Base-by-base conservation (phyloP, 2,888 invertebrate species). In the Leptogaster cylindrica region DNA sequence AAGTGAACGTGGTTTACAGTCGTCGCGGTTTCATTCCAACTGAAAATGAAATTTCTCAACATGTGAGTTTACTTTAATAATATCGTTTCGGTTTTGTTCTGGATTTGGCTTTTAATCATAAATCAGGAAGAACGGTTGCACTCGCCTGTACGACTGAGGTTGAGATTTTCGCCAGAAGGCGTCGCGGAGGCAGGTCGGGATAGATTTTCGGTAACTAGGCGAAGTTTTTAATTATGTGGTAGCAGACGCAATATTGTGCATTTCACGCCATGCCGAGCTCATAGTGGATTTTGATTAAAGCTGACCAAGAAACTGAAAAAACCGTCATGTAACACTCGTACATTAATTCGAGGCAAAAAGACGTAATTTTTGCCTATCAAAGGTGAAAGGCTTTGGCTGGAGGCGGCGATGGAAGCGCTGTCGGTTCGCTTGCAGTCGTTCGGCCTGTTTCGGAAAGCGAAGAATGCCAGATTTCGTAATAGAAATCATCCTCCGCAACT, bases 1-100 rank as follows among this genome's bases (percentile, higher is more conserved):
- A 69, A 69, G 69, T 69, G 69, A 69, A 69, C 69, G 69, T 69
- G 67, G 61, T 68, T 61, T 64, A 23, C 33, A 50, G 58, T 63
- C 51, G 58, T 66, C 63, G 52, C 68, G 66, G 63, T 68, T 66
- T 66, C 31, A 23, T 61, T 52, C 12, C 25, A 20, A 55, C 5
- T 44, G 23, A 64, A 64, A 64, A 64, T 69, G 69, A 69, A 69
- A 69, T 67, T 67, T 65, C 44, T 67, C 65, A 69, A 65, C 69
- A 69, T 69, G 69, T 69, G 69, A 69, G 69, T 69, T 23, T 8
- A 51, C 12, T 51, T 64, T 55, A 33, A 41, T 5, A 8, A 8
- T 46, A 25, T 8, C 25, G 23, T 48, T 48, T 48, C 27, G 48
- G 18, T 25, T 61, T 61, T 61, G 44, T 25, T 44, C 44, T 61